Evolutionary conservation across 2,113 vertebrate species (phyloP), one percentile per base, ranked within the genome.

Genomic region (Amphiprion ocellaris): DNA sequence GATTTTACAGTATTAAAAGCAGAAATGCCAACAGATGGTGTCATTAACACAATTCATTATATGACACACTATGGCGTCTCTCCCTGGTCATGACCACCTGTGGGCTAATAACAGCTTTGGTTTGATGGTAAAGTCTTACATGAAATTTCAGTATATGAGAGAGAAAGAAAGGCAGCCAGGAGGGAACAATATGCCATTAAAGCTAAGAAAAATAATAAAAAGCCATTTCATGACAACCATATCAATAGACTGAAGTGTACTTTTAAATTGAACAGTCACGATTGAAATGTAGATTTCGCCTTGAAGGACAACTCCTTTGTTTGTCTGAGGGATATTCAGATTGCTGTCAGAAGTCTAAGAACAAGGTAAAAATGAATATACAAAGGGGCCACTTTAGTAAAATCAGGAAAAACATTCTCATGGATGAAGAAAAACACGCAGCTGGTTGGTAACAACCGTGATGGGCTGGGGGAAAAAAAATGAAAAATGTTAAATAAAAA

Each of bases 11-110:
- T 69, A 79, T 77, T 67, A 77, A 64, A 84, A 74, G 44, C 72
- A 79, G 58, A 37, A 82, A 73, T 26, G 53, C 67, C 68, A 76
- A 86, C 90, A 93, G 90, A 90, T 91, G 89, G 90, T 74, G 81
- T 83, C 78, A 88, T 90, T 89, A 92, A 50, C 85, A 80, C 82
- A 50, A 87, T 88, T 93, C 78, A 87, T 87, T 82, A 87, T 28
- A 59, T 68, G 79, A 61, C 76, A 87, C 80, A 24, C 74, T 59
- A 86, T 59, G 56, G 74, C 6, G 15, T 65, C 70, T 78, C 86
- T 87, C 30, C 14, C 84, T 81, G 64, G 39, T 85, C 76, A 65
- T 77, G 70, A 70, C 87, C 93, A 93, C 88, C 90, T 93, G 90
- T 86, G 87, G 83, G 86, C 46, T 81, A 82, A 86, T 85, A 87